These are phyloP conservation scores for Hypothenemus hampei DNA, from an alignment of 1,140 invertebrate genomes.

Conservation along the genomic window DNA sequence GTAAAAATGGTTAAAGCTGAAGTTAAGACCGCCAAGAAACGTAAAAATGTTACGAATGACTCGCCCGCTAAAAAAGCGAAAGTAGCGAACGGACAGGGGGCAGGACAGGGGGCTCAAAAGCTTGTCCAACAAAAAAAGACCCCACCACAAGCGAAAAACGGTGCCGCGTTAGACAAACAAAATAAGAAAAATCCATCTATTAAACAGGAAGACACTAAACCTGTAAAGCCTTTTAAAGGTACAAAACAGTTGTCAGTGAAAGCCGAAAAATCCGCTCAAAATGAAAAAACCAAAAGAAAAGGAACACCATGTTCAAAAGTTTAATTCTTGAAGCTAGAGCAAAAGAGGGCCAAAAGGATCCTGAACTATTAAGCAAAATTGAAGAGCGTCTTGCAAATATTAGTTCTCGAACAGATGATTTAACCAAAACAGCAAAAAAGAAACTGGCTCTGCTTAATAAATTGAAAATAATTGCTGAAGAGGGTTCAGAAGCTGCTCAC, in stretches of 20 bases:
- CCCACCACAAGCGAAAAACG: slow-evolving; percentile 11
- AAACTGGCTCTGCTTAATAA: slow-evolving; percentile 26
- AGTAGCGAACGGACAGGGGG: slow-evolving; percentile 4
- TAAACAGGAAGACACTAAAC: slow-evolving; percentile 20
- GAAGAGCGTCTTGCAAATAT: slow-evolving; percentile 27
- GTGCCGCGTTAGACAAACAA: too few relatives aligned
- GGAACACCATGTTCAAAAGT: slow-evolving; percentile 12
- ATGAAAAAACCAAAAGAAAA: slow-evolving; percentile 20
- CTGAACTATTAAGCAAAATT: slow-evolving; percentile 15
- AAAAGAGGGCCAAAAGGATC: slow-evolving; percentile 21
- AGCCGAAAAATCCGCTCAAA: slow-evolving; percentile 7
- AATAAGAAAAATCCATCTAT: slow-evolving; percentile 10
- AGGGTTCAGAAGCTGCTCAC: slow-evolving; percentile 13
- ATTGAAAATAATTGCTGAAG: slow-evolving; percentile 14
- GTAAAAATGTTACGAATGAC: slow-evolving; percentile 24
- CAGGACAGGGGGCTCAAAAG: not conserved
- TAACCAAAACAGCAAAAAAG: slow-evolving; percentile 32
- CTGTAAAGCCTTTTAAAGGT: slow-evolving; percentile 26
- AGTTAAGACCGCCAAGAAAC: slow-evolving; percentile 30
- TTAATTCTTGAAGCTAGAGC: slow-evolving; percentile 6
- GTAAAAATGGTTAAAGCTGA: slow-evolving; percentile 32
- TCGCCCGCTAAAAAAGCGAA: slow-evolving; percentile 17
- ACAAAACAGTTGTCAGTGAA: slow-evolving; percentile 16
- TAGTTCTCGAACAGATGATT: not conserved
- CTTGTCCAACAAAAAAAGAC: not conserved